Percentiles rank a stretch among this genome's conserved stretches.
phyloP scores from a whole-genome alignment of 2,113 vertebrate genomes.

The Microcebus ravelobensis region DNA sequence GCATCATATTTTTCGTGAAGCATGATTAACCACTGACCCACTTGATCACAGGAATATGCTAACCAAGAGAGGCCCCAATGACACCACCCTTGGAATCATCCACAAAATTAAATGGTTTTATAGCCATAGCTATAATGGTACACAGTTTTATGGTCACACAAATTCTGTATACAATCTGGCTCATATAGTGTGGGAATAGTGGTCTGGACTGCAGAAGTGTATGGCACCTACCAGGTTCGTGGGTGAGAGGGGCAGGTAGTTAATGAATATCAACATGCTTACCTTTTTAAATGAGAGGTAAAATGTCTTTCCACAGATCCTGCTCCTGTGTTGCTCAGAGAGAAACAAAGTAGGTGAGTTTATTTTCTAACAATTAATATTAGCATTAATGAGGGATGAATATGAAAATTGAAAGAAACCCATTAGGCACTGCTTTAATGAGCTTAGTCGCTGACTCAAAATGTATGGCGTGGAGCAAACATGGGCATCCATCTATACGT shows the following conservation, averaged over 20 bases:
- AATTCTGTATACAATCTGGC: background rate
- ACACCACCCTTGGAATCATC: background rate
- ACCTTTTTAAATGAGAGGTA: background rate
- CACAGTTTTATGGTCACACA: background rate
- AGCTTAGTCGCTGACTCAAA: background rate
- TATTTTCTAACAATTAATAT: background rate
- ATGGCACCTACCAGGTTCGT: background rate
- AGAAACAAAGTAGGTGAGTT: background rate
- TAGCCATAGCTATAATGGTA: background rate
- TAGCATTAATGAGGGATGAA: background rate
- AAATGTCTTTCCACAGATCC: background rate
- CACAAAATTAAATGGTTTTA: background rate
- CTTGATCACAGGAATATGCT: background rate
- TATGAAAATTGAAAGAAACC: background rate
- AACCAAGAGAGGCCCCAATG: background rate
- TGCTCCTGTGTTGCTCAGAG: background rate
- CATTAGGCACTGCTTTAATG: background rate
- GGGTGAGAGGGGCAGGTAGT: background rate
- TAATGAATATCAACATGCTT: background rate
- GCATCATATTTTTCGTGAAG: background rate
- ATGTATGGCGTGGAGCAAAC: background rate
- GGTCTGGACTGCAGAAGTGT: background rate
- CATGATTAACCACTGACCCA: background rate
- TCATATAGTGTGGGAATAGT: background rate
- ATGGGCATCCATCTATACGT: background rate